Evolutionary conservation across 2,888 invertebrate genomes (phyloP).

Genomic region (Plagodis dolabraria): DNA sequence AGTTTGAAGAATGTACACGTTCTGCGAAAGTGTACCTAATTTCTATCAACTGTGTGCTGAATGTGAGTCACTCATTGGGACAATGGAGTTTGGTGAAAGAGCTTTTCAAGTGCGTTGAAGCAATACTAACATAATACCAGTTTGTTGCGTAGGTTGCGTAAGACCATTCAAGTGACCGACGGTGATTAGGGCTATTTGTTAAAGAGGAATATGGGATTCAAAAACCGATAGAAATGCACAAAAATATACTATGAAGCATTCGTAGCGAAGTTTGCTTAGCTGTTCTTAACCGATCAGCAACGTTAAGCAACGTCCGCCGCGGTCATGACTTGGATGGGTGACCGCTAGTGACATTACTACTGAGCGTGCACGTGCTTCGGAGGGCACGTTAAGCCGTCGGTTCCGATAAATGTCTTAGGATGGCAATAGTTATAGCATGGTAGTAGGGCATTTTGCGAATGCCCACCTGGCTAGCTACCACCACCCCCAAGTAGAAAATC

Average conservation of each 20-base stretch:
- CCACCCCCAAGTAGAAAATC: no score
- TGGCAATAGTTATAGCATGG: no score
- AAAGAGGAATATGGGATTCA: background rate
- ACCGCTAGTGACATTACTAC: no score
- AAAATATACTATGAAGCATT: background rate
- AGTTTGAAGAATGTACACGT: constrained; percentile 32
- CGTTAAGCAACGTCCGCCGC: no score
- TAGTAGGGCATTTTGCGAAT: no score
- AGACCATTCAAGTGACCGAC: constrained; percentile 12
- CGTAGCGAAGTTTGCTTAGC: no score
- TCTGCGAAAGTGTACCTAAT: constrained; percentile 40
- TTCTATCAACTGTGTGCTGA: constrained; percentile 28
- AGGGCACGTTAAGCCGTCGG: no score
- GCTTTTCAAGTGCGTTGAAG: constrained; percentile 21
- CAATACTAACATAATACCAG: constrained; percentile 26
- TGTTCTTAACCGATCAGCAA: no score
- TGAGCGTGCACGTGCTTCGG: no score
- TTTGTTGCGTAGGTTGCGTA: constrained; percentile 25
- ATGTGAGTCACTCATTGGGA: constrained; percentile 26
- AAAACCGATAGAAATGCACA: background rate
- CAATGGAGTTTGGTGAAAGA: constrained; percentile 31
- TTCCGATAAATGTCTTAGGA: no score
- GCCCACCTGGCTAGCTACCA: no score
- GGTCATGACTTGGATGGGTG: no score
- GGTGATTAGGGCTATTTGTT: background rate